Base-by-base conservation (phyloP, 2,113 vertebrate genomes). In the Microtus ochrogaster region DNA sequence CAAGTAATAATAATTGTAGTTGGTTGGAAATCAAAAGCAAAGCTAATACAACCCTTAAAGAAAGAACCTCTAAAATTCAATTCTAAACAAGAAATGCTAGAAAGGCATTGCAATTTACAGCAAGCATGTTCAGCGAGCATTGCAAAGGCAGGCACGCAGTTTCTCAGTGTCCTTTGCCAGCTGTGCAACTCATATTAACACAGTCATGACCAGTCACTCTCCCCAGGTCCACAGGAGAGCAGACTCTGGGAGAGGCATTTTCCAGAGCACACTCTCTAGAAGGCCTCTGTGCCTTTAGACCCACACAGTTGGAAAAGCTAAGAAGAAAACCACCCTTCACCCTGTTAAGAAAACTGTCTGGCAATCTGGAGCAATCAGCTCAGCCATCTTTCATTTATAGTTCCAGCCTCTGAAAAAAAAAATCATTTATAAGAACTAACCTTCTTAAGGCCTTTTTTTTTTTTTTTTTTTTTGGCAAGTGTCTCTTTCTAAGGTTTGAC, bases 361-460 rank as follows among this genome's bases (percentile, higher is more conserved):
- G 22, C 22, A 58, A 36, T 81, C 28, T 89, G 39, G 22, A 74
- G 68, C 44, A 82, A 92, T 72, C 58, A 30, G 58, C 44, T 88
- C 30, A 72, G 21, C 21, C 36, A 92, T 55, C 58, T 94, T 92
- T 88, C n/a, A 8, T 91, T 77, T 82, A 79, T 72, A 61, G 55
- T 85, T 44, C 36, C n/a, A 93, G 24, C 7, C 47, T 39, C 76
- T 21, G 36, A 28, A n/a, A 72, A 95, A 95, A 85, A 95, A 95
- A 85, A 13, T 68, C 68, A 70, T 61, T 36, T 39, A 9, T 36
- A 79, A 94, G 13, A 92, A 84, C 58, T 5, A 49, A 7, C 39
- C 44, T 55, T 88, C 7, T 72, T 49, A 49, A 92, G 58, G 16
- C 9, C 5, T 11, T 39, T 16, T 44, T 49, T 49, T 90, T 70